Evolutionary conservation across 2,888 invertebrate genomes (phyloP), one percentile per base, ranked within the genome.

Genomic region (Tanytarsus gracilentus): DNA sequence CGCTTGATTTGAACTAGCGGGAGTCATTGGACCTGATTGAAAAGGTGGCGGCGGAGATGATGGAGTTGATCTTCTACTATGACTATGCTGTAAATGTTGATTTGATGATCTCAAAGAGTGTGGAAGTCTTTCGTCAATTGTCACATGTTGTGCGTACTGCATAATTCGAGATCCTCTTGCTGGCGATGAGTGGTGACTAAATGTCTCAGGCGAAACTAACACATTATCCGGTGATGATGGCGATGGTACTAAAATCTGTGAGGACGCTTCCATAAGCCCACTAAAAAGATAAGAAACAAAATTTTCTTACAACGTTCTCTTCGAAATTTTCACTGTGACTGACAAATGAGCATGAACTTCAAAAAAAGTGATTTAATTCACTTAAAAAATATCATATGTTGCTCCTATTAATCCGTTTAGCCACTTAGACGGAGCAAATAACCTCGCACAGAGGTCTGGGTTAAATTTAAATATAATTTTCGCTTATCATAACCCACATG

Each of bases 141-240:
- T 73, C 39, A 73, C 73, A 58, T 73, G 73, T 48, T 72, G 70
- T 36, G 69, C 67, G 23, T 68, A 69, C 56, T 69, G 68, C 21
- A 52, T 5, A 33, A 69, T 63, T 1, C 74, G 69, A 11, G 71
- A 69, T 0, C 67, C 65, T 5, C 71, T 69, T 4, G 79, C 78
- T 23, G 86, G 86, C 62, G 79, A 78, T 52, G 79, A 77, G 64
- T 81, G 75, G 71, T 82, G 81, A 68, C 85, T 79, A 64, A 85
- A 79, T 65, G 85, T 85, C 73, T 83, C 83, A 40, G 87, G 85
- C 26, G 87, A 85, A 65, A 86, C 85, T 67, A 88, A 79, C 61
- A 85, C 82, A 62, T 86, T 85, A 62, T 81, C 82, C 50, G 85
- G 81, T 21, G 86, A 84, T 26, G 86, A 85, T 36, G 86, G 86